Conservation (phyloP, 2,113 vertebrate genomes). For the Forbesichthys agassizii region DNA sequence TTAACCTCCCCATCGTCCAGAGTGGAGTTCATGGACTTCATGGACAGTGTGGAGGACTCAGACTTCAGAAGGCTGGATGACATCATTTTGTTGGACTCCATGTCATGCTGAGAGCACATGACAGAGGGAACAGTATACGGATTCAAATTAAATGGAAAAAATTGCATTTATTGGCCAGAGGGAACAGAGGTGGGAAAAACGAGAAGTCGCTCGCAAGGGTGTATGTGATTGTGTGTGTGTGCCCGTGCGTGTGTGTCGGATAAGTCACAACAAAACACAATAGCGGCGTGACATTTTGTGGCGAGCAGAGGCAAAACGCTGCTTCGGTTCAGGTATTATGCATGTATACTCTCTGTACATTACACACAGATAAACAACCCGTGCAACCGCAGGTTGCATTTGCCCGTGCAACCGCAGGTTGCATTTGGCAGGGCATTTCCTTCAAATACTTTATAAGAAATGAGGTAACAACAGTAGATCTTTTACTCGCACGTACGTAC, state of each 20-base stretch:
- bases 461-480: not conserved
- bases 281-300: too few relatives aligned
- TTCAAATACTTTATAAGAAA: too few relatives aligned
- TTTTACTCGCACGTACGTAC: conserved; percentile 9
- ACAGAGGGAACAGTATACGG: conserved; percentile 20
- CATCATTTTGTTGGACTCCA: conserved; percentile 93
- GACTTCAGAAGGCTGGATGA: conserved; percentile 91
- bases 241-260: too few relatives aligned
- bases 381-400: too few relatives aligned
- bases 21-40: conserved; percentile 87
- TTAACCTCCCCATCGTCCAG: conserved; percentile 91
- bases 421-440: too few relatives aligned
- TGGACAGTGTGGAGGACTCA: conserved; percentile 84
- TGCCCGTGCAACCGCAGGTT: too few relatives aligned
- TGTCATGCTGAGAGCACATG: conserved; percentile 84
- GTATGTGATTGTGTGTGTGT: not conserved
- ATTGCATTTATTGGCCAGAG: too few relatives aligned
- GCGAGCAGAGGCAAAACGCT: too few relatives aligned
- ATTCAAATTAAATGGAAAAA: not conserved
- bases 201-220: not conserved
- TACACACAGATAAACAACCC: not conserved
- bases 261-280: too few relatives aligned
- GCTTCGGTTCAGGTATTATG: not conserved
- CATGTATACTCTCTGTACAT: not conserved
- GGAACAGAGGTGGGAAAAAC: too few relatives aligned